Evolutionary conservation across 2,888 invertebrate genomes (phyloP).

Genomic region (Epiblema foenella): DNA sequence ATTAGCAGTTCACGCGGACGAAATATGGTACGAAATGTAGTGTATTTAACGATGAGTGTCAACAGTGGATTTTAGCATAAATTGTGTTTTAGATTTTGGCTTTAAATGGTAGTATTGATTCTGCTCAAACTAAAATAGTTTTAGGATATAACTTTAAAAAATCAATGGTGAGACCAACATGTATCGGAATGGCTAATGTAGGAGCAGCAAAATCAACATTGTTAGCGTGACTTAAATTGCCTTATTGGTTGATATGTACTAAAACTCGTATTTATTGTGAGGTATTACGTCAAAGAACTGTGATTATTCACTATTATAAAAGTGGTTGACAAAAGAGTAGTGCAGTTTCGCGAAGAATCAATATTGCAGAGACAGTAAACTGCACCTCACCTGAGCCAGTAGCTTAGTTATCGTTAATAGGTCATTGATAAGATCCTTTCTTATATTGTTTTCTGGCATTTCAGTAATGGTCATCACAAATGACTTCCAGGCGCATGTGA

Average conservation of each 20-base stretch:
- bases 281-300: too few relatives aligned
- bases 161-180: background rate
- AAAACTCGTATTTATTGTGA: too few relatives aligned
- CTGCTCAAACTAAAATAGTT: background rate
- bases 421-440: slow-evolving; percentile 64
- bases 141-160: background rate
- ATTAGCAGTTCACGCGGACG: too few relatives aligned
- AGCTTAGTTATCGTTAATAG: slow-evolving; percentile 56
- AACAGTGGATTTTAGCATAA: background rate
- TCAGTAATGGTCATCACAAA: slow-evolving; percentile 62
- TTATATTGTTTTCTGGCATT: slow-evolving; percentile 62
- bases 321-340: background rate
- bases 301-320: too few relatives aligned
- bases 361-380: background rate
- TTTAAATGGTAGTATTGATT: background rate
- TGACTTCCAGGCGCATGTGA: slow-evolving; percentile 72
- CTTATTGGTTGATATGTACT: too few relatives aligned
- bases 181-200: background rate
- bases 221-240: too few relatives aligned
- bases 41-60: too few relatives aligned
- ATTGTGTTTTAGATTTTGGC: background rate
- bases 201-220: background rate
- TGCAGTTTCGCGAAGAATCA: background rate
- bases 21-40: too few relatives aligned
- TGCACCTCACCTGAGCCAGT: slow-evolving; percentile 61